A percentile compares a stretch with the other conserved stretches of the same genome.
Evolutionary conservation across 2,797 vertebrate genomes (phyloP).

Genomic region (Alosa sapidissima): DNA sequence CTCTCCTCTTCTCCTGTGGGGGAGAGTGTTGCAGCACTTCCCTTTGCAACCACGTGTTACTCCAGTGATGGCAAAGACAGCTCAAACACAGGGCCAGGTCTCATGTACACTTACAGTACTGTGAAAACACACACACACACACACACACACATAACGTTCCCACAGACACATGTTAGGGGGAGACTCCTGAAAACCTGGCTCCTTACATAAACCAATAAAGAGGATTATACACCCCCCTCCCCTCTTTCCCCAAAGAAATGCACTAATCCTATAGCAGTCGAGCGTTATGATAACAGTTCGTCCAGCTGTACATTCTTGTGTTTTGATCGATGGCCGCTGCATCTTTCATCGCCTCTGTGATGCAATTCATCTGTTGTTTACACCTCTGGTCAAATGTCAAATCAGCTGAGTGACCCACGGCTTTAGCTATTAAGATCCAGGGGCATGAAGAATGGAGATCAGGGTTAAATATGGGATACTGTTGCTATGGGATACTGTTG

Average conservation of each 20-base stretch:
- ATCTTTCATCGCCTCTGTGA: background rate
- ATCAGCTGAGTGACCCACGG: background rate
- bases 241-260: background rate
- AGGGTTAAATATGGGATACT: background rate
- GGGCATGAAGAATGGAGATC: no score
- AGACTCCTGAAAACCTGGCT: background rate
- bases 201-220: background rate
- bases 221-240: background rate
- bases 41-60: slow-evolving; percentile 27
- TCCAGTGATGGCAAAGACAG: slow-evolving; percentile 17
- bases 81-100: background rate
- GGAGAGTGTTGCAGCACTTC: background rate
- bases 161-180: background rate
- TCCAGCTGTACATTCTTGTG: background rate
- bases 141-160: background rate
- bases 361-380: background rate
- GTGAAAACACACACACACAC: background rate
- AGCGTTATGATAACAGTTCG: background rate
- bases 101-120: background rate
- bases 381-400: background rate
- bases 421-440: background rate
- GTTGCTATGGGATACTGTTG: background rate
- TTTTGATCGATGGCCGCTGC: background rate
- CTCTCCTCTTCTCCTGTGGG: background rate
- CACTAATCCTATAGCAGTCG: background rate